phyloP scores from a whole-genome alignment of 1,140 invertebrate genomes.

The Atta texana region DNA sequence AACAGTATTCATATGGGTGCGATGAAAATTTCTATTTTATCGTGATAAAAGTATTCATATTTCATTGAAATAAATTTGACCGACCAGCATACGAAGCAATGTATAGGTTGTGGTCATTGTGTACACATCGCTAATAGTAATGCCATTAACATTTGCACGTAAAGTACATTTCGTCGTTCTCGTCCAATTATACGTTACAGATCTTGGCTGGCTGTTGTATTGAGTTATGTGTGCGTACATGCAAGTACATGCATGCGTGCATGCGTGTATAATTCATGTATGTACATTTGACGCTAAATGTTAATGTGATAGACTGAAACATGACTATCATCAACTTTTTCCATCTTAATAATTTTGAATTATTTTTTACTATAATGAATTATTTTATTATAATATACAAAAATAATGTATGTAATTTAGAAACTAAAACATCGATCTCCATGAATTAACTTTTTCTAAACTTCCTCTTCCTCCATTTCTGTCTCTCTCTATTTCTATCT shows the following conservation, averaged over 20 bases:
- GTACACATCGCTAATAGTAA: slow-evolving; percentile 45
- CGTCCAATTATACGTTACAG: slow-evolving; percentile 48
- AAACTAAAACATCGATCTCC: neutral
- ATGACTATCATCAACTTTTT: neutral
- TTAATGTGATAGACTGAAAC: neutral
- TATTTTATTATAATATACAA: neutral
- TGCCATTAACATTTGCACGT: slow-evolving; percentile 50
- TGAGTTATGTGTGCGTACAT: neutral
- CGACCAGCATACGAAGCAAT: neutral
- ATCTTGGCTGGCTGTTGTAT: slow-evolving; percentile 14
- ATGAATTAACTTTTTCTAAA: neutral
- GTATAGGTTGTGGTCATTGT: slow-evolving; percentile 1
- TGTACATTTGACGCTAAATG: neutral
- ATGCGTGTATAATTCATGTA: slow-evolving; percentile 10
- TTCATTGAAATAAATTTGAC: slow-evolving; percentile 52
- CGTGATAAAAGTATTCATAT: slow-evolving; percentile 40
- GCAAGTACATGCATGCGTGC: neutral
- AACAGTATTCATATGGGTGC: neutral
- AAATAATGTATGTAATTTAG: neutral
- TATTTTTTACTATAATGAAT: neutral
- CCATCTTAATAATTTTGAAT: neutral
- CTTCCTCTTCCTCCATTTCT: too few relatives aligned
- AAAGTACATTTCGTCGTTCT: slow-evolving; percentile 54
- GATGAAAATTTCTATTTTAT: slow-evolving; percentile 50
- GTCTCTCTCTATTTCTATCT: neutral